These are phyloP conservation scores for Chironomus riparius DNA, from an alignment of 2,888 invertebrate genomes.

Conservation along the genomic window DNA sequence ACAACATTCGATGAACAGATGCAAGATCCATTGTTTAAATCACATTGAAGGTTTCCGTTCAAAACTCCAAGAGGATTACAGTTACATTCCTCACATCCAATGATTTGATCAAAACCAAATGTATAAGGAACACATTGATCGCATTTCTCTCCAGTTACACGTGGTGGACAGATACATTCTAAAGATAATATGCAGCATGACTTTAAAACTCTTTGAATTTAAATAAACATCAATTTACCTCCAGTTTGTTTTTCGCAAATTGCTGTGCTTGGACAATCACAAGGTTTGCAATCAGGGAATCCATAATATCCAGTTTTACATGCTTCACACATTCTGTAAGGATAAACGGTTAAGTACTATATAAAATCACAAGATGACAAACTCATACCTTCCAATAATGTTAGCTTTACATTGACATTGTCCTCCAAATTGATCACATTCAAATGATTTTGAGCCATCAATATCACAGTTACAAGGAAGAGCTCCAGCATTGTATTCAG, in stretches of 20 bases:
- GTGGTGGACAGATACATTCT: constrained; percentile 83
- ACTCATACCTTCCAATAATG: constrained; percentile 73
- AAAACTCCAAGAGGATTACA: constrained; percentile 79
- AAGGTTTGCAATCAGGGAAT: constrained; percentile 87
- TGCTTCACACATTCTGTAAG: constrained; percentile 28
- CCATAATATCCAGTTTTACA: constrained; percentile 50
- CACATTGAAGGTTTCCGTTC: constrained; percentile 71
- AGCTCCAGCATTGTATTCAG: constrained; percentile 92
- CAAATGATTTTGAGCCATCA: constrained; percentile 76
- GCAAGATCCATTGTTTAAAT: constrained; percentile 78
- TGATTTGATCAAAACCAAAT: constrained; percentile 85
- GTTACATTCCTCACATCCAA: constrained; percentile 91
- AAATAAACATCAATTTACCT: not conserved
- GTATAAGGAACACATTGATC: constrained; percentile 82
- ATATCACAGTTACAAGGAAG: constrained; percentile 81
- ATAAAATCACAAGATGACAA: too few relatives aligned
- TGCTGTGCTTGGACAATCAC: constrained; percentile 76
- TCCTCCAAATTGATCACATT: constrained; percentile 90
- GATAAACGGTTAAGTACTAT: not conserved
- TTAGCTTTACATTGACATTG: constrained; percentile 89
- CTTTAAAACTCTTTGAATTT: too few relatives aligned
- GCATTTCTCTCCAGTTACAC: constrained; percentile 82
- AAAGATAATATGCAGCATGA: too few relatives aligned
- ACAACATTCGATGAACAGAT: constrained; percentile 80
- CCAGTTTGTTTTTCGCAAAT: constrained; percentile 67